A percentile compares a stretch with the other conserved stretches of the same genome.
Conservation (phyloP, 1,140 invertebrate genomes). For the Bombus picipes region DNA sequence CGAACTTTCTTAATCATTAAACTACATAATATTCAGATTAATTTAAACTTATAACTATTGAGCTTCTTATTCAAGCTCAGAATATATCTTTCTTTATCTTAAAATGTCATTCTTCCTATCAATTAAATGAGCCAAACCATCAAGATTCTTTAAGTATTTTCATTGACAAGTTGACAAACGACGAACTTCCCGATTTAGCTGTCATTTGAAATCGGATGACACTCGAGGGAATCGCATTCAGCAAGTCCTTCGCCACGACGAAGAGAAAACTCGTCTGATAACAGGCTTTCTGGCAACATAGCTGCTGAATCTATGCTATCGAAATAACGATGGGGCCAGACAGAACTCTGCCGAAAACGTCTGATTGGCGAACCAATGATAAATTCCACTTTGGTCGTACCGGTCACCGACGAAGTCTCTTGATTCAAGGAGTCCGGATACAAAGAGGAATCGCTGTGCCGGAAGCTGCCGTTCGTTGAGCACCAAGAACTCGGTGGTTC, state of each 20-base stretch:
- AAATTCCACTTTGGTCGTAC: slow-evolving; percentile 78
- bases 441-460: slow-evolving; percentile 77
- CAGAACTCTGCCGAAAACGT: slow-evolving; percentile 69
- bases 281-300: slow-evolving; percentile 72
- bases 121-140: background rate
- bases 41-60: background rate
- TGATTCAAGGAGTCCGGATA: slow-evolving; percentile 81
- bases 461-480: slow-evolving; percentile 70
- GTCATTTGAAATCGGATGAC: slow-evolving; percentile 76
- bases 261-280: slow-evolving; percentile 78
- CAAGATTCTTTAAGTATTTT: slow-evolving; percentile 17
- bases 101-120: background rate
- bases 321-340: slow-evolving; percentile 79
- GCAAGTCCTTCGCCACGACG: slow-evolving; percentile 82
- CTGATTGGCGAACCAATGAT: slow-evolving; percentile 78
- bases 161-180: too few relatives aligned
- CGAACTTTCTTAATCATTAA: background rate
- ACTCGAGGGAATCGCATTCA: slow-evolving; percentile 84
- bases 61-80: background rate
- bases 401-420: slow-evolving; percentile 74
- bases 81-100: background rate
- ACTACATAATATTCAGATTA: background rate
- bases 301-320: slow-evolving; percentile 84
- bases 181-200: slow-evolving; percentile 36
- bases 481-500: slow-evolving; percentile 82